Evolutionary conservation across 2,888 invertebrate genomes (phyloP).

Genomic region (Monoplex corrugatus): DNA sequence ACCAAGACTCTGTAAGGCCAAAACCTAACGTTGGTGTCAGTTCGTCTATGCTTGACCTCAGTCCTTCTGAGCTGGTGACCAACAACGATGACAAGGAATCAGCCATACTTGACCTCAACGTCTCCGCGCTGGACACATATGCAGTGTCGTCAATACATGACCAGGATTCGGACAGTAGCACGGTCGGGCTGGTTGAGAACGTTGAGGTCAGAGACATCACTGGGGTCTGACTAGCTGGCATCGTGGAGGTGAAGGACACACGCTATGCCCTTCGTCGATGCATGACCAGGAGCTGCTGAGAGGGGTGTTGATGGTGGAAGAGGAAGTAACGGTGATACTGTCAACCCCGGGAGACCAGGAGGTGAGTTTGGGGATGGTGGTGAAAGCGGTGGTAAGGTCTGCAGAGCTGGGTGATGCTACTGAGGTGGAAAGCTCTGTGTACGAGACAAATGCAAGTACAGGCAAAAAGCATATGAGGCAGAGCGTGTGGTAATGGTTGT

Average conservation of each 20-base stretch:
- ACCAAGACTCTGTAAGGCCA: background rate
- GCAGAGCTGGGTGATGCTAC: background rate
- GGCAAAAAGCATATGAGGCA: background rate
- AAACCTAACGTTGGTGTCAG: background rate
- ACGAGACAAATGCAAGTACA: background rate
- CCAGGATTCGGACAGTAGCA: background rate
- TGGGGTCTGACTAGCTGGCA: background rate
- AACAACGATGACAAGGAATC: background rate
- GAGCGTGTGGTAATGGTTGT: too few relatives aligned
- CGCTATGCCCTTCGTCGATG: background rate
- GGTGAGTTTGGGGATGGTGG: background rate
- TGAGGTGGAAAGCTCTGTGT: conserved; percentile 12
- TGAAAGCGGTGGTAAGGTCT: background rate
- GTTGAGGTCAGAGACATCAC: background rate
- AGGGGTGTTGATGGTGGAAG: background rate
- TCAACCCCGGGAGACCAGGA: background rate
- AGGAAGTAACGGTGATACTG: background rate
- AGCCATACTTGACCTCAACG: background rate
- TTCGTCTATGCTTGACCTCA: background rate
- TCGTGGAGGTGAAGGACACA: background rate
- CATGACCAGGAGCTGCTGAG: background rate
- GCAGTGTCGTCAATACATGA: background rate
- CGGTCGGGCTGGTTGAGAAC: background rate
- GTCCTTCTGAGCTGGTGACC: background rate
- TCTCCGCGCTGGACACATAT: background rate